phyloP scores from a whole-genome alignment of 1,140 invertebrate genomes.

The Ostrea denselamellosa region DNA sequence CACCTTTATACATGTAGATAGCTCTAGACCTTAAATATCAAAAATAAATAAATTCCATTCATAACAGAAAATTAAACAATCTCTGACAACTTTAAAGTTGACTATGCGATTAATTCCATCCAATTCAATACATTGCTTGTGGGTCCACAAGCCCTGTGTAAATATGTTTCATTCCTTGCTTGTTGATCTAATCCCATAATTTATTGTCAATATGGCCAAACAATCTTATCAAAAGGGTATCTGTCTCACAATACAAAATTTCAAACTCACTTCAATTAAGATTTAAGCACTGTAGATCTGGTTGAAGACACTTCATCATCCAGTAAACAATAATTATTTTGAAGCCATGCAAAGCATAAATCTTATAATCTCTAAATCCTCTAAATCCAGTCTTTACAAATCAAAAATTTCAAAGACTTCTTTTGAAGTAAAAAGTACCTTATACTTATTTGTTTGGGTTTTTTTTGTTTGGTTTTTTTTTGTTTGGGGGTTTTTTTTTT shows the following conservation, averaged over 20 bases:
- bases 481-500: no score
- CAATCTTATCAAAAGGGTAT: not conserved
- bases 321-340: no score
- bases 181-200: not conserved
- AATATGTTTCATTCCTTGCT: not conserved
- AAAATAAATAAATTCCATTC: not conserved
- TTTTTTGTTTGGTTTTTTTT: no score
- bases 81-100: not conserved
- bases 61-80: not conserved
- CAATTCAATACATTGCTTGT: not conserved
- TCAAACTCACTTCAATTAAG: no score
- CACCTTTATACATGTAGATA: not conserved
- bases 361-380: no score
- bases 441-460: no score
- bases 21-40: not conserved
- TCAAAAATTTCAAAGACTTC: no score
- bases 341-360: no score
- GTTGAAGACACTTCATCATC: no score
- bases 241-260: not conserved
- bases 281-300: no score
- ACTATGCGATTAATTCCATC: not conserved
- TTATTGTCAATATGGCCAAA: not conserved
- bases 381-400: no score
- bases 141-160: not conserved
- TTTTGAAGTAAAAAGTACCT: no score